Evolutionary conservation across 2,797 vertebrate genomes (phyloP), one percentile per base, ranked within the genome.

Genomic region (Tapera naevia): DNA sequence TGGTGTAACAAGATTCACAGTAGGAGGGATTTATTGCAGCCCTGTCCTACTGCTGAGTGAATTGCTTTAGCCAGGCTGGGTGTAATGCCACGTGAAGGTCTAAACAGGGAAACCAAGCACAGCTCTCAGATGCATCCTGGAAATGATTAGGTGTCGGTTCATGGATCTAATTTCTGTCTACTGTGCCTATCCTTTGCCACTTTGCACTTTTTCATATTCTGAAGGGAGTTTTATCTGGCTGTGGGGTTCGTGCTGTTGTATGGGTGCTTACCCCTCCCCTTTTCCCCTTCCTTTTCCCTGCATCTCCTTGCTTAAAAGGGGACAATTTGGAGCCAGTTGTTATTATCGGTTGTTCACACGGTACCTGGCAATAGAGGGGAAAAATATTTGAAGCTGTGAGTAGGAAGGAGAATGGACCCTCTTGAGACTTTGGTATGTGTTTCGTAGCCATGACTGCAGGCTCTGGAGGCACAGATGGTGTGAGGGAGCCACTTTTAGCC

Each of bases 401-500:
- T 37, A 62, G 70, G 82, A 89, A 83, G 65, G 41, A n/a, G 54
- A 57, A 69, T 11, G 54, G 32, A 67, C 61, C 8, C 27, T 46
- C 45, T 28, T 51, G 69, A 74, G 67, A 32, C 30, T 43, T 56
- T 2, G n/a, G 9, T 62, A 4, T 78, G 39, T n/a, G 17, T 83
- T 78, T 78, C 17, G 7, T 46, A 37, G 51, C 46, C 23, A 13
- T 13, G 56, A n/a, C 18, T 25, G 2, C 11, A 30, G 67, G 51
- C 67, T 92, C 37, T 70, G 80, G 72, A 66, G 60, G n/a, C 28
- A 17, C 0, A 0, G 54, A 3, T 33, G 64, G 28, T 1, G 2
- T 32, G 24, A 90, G 13, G 15, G 50, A 71, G 46, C 56, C 32
- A 28, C 11, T 86, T 75, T 57, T 10, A 65, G 43, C 64, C 24